Evolutionary conservation across 2,797 vertebrate species (phyloP).

Genomic region (Monodelphis domestica): DNA sequence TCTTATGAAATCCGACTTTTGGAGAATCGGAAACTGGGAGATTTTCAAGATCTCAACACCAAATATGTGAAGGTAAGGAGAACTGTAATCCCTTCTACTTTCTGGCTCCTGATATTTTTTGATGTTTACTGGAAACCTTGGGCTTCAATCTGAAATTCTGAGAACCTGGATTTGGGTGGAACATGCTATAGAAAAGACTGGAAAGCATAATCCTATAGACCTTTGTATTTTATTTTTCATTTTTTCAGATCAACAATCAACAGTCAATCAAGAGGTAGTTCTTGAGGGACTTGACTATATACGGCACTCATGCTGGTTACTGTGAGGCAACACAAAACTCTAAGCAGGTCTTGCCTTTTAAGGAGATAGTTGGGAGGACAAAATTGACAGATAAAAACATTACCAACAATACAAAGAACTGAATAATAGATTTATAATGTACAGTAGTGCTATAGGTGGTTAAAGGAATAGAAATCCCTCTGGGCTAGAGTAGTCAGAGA

Average conservation of each 20-base stretch:
- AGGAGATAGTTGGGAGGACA: neutral
- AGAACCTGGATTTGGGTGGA: conserved; percentile 17
- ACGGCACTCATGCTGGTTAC: neutral
- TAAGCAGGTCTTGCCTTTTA: neutral
- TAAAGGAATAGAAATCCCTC: neutral
- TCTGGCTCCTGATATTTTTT: conserved; percentile 75
- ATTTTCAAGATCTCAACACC: conserved; percentile 94
- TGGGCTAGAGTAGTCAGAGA: neutral
- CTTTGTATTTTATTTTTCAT: neutral
- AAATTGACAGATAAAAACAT: neutral
- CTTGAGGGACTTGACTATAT: neutral
- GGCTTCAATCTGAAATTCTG: conserved; percentile 20
- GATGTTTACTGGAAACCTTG: neutral
- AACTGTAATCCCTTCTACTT: conserved; percentile 71
- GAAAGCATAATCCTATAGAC: neutral
- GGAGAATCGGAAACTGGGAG: conserved; percentile 95
- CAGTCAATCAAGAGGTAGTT: neutral
- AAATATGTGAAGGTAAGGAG: conserved; percentile 95
- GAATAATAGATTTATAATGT: neutral
- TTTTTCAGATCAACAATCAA: neutral
- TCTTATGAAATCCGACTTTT: conserved; percentile 98
- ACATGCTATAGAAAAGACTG: no score
- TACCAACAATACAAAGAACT: neutral
- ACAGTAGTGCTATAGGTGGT: neutral
- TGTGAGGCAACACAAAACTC: neutral